Base-by-base conservation (phyloP, 2,797 vertebrate species). In the Acanthurus tractus region DNA sequence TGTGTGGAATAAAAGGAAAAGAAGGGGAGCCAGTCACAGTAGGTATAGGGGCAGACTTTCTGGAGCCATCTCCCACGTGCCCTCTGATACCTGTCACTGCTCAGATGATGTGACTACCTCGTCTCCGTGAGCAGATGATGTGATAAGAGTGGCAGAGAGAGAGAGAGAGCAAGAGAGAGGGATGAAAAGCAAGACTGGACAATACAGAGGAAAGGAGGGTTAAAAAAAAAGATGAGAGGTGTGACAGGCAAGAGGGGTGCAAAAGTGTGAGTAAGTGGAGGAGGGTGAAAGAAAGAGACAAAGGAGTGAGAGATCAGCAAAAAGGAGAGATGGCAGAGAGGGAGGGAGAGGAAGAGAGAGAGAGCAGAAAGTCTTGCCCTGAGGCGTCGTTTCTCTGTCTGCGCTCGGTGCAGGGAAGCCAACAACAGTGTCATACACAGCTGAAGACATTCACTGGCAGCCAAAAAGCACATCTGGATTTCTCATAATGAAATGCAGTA, bases 401-500 rank as follows among this genome's bases (percentile, higher is more conserved):
- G 79, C 58, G 29, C 85, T 82, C 25, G 17, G 76, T 63, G 78
- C 74, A 63, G 58, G 7, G 78, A 89, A 88, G 86, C 92, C 90
- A 90, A 90, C 83, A 91, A 81, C 91, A 85, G 81, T 94, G 92
- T 93, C 88, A 90, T 85, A 86, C 88, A 85, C 86, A 91, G 89
- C 93, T 91, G 90, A 91, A 93, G 87, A 91, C 88, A 84, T 86
- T 89, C 83, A 78, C 86, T 65, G 63, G 85, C 86, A 83, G 91
- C 89, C 90, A 88, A 88, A 50, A 85, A 62, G 72, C 89, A 93
- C 93, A 94, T 94, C 93, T 94, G 93, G 93, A 86, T 90, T 91
- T 79, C 83, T 85, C 90, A 89, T 93, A 87, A 90, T 86, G 89
- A 91, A 92, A 91, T 74, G 78, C 85, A 90, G 87, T 69, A 71